A percentile compares a stretch with the other conserved stretches of the same genome.
These are phyloP conservation scores for Spodoptera littoralis DNA, from an alignment of 2,888 invertebrate genomes.

Conservation along the genomic window DNA sequence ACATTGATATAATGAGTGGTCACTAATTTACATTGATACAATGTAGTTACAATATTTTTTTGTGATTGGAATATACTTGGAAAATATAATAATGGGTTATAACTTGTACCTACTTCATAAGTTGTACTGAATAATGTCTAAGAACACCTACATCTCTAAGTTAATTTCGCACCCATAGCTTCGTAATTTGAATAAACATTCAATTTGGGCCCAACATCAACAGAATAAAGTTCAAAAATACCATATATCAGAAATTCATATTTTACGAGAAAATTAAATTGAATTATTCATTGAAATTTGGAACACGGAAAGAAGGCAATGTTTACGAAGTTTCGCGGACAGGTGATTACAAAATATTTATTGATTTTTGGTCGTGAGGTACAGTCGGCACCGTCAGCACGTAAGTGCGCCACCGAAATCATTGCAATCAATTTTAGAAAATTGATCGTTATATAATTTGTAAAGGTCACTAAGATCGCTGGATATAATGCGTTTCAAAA, in stretches of 20 bases:
- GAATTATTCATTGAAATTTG: conserved; percentile 53
- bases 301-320: conserved; percentile 25
- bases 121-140: conserved; percentile 14
- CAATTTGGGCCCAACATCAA: background rate
- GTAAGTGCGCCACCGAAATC: conserved; percentile 39
- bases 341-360: conserved; percentile 50
- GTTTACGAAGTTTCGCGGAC: conserved; percentile 46
- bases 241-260: conserved; percentile 2
- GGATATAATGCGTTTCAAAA: conserved; percentile 42
- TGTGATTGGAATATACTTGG: too few relatives aligned
- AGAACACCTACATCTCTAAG: conserved; percentile 25
- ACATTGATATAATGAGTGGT: too few relatives aligned
- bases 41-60: too few relatives aligned
- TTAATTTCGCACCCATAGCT: conserved; percentile 19
- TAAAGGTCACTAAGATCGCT: conserved; percentile 48
- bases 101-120: conserved; percentile 2
- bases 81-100: conserved; percentile 5
- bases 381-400: conserved; percentile 13
- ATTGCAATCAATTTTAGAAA: conserved; percentile 53
- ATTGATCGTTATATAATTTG: conserved; percentile 44
- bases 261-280: conserved; percentile 49
- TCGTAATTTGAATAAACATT: background rate
- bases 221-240: conserved; percentile 28
- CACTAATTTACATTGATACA: too few relatives aligned
- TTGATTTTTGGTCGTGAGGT: conserved; percentile 34